phyloP scores from a whole-genome alignment of 2,113 vertebrate genomes.

The Thermophis baileyi region DNA sequence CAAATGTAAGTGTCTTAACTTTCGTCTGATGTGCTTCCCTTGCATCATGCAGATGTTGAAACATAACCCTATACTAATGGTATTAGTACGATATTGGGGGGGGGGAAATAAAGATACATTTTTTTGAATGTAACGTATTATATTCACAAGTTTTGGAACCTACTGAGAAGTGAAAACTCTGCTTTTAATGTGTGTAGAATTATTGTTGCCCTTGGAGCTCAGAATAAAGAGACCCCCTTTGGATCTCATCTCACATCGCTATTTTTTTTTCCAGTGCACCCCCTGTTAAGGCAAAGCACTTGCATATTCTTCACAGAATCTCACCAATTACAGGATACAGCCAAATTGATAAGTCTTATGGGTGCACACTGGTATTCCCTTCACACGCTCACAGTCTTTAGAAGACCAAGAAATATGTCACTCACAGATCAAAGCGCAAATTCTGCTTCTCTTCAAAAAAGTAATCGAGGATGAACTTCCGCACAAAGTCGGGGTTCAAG shows the following conservation, averaged over 20 bases:
- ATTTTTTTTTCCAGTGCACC: neutral
- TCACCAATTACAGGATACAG: neutral
- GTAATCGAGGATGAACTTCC: conserved; percentile 92
- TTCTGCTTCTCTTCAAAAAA: conserved; percentile 96
- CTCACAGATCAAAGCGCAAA: conserved; percentile 96
- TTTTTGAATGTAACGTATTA: neutral
- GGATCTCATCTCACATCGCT: neutral
- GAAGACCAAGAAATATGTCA: conserved; percentile 11
- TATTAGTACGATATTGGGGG: neutral
- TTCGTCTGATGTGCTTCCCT: neutral
- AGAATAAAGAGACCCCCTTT: neutral
- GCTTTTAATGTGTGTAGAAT: neutral
- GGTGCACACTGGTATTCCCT: neutral
- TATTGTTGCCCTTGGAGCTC: neutral
- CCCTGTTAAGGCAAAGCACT: neutral
- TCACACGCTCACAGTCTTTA: neutral
- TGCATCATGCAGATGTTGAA: neutral
- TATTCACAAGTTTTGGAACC: neutral
- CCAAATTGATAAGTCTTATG: neutral
- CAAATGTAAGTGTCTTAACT: neutral
- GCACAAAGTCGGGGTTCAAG: conserved; percentile 90
- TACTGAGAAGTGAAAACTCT: neutral
- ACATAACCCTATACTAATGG: neutral
- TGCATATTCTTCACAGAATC: neutral
- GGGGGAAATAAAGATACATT: neutral